A percentile compares a stretch with the other conserved stretches of the same genome.
Evolutionary conservation across 2,113 vertebrate genomes (phyloP).

Genomic region (Jaculus jaculus): DNA sequence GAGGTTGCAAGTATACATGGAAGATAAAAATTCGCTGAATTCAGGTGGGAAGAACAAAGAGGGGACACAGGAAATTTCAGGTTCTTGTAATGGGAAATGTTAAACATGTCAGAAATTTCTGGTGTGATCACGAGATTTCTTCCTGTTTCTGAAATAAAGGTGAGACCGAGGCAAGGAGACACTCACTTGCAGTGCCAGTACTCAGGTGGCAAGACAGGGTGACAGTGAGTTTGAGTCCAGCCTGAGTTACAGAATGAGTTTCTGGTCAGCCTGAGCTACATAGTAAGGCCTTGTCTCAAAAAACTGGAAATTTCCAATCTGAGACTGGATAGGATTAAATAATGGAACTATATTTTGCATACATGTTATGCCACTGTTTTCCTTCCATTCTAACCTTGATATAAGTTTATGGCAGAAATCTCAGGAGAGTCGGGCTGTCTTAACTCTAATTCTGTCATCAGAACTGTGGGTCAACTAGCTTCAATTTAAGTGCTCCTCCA

Average conservation of each 20-base stretch:
- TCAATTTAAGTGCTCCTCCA: neutral
- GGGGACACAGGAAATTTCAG: neutral
- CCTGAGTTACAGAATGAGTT: neutral
- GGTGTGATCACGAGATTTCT: neutral
- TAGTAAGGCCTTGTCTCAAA: neutral
- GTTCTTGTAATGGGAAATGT: neutral
- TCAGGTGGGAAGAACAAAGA: neutral
- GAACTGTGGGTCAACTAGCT: neutral
- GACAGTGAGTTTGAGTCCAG: neutral
- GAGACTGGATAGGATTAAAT: neutral
- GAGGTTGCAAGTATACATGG: neutral
- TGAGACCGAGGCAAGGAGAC: neutral
- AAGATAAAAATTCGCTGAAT: neutral
- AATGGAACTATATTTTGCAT: neutral
- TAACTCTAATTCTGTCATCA: no score
- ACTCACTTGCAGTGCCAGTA: neutral
- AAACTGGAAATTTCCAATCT: neutral
- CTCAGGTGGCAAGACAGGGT: neutral
- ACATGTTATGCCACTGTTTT: neutral
- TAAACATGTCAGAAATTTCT: slow-evolving; percentile 5
- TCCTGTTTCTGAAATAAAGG: neutral
- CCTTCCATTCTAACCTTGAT: neutral
- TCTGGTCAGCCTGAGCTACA: neutral
- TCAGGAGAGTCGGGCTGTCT: neutral
- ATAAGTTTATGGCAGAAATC: neutral